A percentile compares a stretch with the other conserved stretches of the same genome.
Evolutionary conservation across 2,113 vertebrate genomes (phyloP).

Genomic region (Lipotes vexillifer): DNA sequence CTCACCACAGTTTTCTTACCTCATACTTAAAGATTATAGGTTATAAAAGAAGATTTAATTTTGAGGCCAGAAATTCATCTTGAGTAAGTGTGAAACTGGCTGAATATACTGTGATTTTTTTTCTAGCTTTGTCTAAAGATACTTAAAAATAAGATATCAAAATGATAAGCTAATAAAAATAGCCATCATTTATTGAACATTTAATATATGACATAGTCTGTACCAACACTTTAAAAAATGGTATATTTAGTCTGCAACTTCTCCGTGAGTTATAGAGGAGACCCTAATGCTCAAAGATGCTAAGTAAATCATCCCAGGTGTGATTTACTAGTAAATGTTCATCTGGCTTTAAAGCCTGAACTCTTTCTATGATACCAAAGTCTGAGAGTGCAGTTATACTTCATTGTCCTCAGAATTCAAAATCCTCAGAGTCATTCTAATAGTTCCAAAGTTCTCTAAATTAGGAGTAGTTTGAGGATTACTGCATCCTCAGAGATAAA

Average conservation of each 20-base stretch:
- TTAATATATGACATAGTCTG: background rate
- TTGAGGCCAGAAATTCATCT: background rate
- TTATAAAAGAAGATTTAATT: slow-evolving; percentile 17
- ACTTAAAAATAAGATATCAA: background rate
- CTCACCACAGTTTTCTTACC: background rate
- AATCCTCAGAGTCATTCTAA: background rate
- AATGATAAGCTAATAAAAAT: slow-evolving; percentile 3
- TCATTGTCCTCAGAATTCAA: slow-evolving; percentile 3
- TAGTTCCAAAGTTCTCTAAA: background rate
- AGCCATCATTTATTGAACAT: background rate
- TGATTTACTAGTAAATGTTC: background rate
- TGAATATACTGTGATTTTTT: background rate
- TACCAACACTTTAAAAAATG: background rate
- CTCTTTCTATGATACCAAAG: background rate
- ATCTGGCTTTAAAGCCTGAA: background rate
- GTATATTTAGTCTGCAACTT: background rate
- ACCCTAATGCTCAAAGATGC: background rate
- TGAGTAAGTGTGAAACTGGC: background rate
- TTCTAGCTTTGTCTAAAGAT: background rate
- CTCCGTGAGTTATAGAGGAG: background rate
- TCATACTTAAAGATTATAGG: background rate
- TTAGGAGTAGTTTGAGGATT: background rate
- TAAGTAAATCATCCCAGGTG: background rate
- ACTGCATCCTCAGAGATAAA: background rate
- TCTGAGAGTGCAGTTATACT: background rate